Evolutionary conservation across 2,888 invertebrate species (phyloP).

Genomic region (Coleophora flavipennella): DNA sequence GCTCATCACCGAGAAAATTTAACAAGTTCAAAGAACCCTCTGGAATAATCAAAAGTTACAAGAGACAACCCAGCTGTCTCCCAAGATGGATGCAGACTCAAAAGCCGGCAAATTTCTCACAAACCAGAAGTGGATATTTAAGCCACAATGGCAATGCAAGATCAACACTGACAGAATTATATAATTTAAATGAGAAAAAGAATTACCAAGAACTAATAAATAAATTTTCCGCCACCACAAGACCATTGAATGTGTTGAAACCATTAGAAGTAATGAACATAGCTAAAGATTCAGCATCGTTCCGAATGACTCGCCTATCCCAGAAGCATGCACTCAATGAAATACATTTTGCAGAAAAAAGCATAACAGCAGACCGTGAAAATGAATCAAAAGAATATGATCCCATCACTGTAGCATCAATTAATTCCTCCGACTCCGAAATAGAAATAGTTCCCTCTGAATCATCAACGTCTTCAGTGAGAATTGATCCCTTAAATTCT

Average conservation of each 20-base stretch:
- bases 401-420: constrained; percentile 55
- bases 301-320: constrained; percentile 39
- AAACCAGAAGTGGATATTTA: constrained; percentile 34
- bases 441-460: constrained; percentile 55
- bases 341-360: constrained; percentile 43
- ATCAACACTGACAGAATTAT: constrained; percentile 60
- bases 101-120: constrained; percentile 34
- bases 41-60: constrained; percentile 53
- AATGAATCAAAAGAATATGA: constrained; percentile 49
- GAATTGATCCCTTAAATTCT: constrained; percentile 66
- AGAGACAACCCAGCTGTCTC: constrained; percentile 35
- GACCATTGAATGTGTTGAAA: constrained; percentile 29
- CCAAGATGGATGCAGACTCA: constrained; percentile 47
- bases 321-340: constrained; percentile 50
- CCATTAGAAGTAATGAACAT: constrained; percentile 41
- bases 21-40: constrained; percentile 47
- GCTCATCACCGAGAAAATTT: constrained; percentile 34
- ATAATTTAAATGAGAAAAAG: constrained; percentile 71
- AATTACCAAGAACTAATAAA: constrained; percentile 70
- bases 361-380: constrained; percentile 34
- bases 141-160: constrained; percentile 45
- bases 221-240: constrained; percentile 39
- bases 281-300: constrained; percentile 46
- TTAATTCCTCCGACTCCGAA: constrained; percentile 63
- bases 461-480: constrained; percentile 47